Base-by-base conservation (phyloP, 2,113 vertebrate species). In the Nymphicus hollandicus region DNA sequence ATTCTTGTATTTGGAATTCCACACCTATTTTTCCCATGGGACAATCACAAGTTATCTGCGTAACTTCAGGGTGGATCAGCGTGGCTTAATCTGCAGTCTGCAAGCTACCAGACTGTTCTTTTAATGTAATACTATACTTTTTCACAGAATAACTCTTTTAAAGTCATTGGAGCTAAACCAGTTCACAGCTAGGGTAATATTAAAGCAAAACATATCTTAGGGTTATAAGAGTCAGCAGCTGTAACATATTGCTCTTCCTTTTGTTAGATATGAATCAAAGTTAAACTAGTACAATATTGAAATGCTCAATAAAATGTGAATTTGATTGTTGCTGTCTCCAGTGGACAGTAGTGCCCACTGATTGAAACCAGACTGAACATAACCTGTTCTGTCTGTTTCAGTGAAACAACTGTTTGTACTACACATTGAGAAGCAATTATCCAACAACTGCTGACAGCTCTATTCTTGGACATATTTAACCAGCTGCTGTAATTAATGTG, bases 361-460 rank as follows among this genome's bases (percentile, higher is more conserved):
- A 79, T 2, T 86, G 70, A 66, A 95, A 91, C 33, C 80, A 95
- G 78, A 89, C 29, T 82, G 72, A 92, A 79, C 13, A 65, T 44
- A 84, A 80, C 43, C 39, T 89, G 13, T 35, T 96, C 56, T 76
- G 58, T 65, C 41, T 91, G 35, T 81, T 79, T 64, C 92, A 86
- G 28, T 79, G 61, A 89, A 94, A 53, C 23, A 86, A 86, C 74
- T 78, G 39, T 73, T 95, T 63, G 64, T 69, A 23, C 56, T 68
- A 46, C 79, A 52, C 24, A 80, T 9, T 88, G 89, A 97, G 84
- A 95, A 95, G 93, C 68, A 97, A 90, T 94, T 97, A 95, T 27
- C 81, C 91, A 97, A 97, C 71, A 95, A 91, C 43, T 91, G 86
- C 65, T 96, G 95, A 95, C 96, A 96, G 86, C 70, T 92, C 72